Conservation (phyloP, 2,113 vertebrate species). For the Paracanthobrama guichenoti region DNA sequence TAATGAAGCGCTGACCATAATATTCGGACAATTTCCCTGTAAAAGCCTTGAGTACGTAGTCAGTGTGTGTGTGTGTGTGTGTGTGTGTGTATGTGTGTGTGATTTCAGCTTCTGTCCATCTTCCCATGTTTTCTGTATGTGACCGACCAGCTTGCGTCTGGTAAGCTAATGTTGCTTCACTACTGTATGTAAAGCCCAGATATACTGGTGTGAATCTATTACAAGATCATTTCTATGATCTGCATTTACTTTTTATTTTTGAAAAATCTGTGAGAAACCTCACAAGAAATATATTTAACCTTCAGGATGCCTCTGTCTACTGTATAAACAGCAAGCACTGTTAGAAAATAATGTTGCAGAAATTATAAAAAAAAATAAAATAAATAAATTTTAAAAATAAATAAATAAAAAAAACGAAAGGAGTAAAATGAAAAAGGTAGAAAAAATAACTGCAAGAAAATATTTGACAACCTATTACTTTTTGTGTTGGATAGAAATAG, state of each 20-base stretch:
- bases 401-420: conserved; percentile 62
- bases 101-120: conserved; percentile 28
- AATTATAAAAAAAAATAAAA: conserved; percentile 53
- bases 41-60: conserved; percentile 49
- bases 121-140: conserved; percentile 30
- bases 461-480: conserved; percentile 54
- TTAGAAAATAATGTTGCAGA: conserved; percentile 66
- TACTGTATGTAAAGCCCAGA: conserved; percentile 50
- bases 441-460: conserved; percentile 66
- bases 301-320: conserved; percentile 68
- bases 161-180: conserved; percentile 47
- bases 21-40: conserved; percentile 56
- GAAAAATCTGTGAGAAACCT: conserved; percentile 65
- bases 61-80: conserved; percentile 21
- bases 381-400: neutral
- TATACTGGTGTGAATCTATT: conserved; percentile 46
- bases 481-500: conserved; percentile 68
- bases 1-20: conserved; percentile 50
- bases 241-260: conserved; percentile 48
- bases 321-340: conserved; percentile 65
- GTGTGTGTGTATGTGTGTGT: conserved; percentile 14
- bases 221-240: conserved; percentile 48
- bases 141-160: conserved; percentile 29
- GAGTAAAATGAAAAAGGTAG: conserved; percentile 58
- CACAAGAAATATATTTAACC: conserved; percentile 57